Conservation (phyloP, 2,113 vertebrate genomes). For the Daboia siamensis region DNA sequence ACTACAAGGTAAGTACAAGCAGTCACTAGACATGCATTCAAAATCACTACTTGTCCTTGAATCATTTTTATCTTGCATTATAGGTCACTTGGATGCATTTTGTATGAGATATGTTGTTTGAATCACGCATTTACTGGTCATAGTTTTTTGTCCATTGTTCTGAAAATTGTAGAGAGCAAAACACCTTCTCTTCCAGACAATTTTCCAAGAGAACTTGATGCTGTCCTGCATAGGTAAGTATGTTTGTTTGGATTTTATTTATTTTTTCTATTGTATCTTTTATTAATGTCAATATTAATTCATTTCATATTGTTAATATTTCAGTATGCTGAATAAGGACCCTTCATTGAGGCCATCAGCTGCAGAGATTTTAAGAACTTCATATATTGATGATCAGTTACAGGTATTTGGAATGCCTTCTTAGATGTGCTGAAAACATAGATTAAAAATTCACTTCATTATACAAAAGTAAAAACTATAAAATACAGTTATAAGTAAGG, state of each 20-base stretch:
- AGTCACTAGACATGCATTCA: neutral
- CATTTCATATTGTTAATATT: conserved; percentile 38
- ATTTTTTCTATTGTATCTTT: neutral
- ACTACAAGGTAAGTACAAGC: neutral
- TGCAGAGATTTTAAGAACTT: conserved; percentile 70
- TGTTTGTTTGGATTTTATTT: neutral
- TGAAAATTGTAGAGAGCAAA: conserved; percentile 81
- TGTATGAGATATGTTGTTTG: conserved; percentile 87
- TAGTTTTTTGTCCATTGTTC: conserved; percentile 78
- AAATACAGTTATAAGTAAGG: neutral
- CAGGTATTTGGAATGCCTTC: conserved; percentile 61
- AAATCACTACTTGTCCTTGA: neutral
- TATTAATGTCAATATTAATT: conserved; percentile 26
- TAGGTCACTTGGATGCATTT: conserved; percentile 84
- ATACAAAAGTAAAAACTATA: neutral
- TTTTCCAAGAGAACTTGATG: conserved; percentile 73
- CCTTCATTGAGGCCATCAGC: conserved; percentile 74
- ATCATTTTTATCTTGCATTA: conserved; percentile 41
- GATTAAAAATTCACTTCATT: neutral
- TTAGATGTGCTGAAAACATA: neutral
- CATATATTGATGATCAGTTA: conserved; percentile 70
- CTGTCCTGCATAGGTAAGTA: conserved; percentile 73
- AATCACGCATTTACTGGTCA: conserved; percentile 79
- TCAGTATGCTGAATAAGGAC: conserved; percentile 79
- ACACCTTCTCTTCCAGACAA: conserved; percentile 74